Evolutionary conservation across 2,113 vertebrate species (phyloP), one percentile per base, ranked within the genome.

Genomic region (Alexandromys fortis): DNA sequence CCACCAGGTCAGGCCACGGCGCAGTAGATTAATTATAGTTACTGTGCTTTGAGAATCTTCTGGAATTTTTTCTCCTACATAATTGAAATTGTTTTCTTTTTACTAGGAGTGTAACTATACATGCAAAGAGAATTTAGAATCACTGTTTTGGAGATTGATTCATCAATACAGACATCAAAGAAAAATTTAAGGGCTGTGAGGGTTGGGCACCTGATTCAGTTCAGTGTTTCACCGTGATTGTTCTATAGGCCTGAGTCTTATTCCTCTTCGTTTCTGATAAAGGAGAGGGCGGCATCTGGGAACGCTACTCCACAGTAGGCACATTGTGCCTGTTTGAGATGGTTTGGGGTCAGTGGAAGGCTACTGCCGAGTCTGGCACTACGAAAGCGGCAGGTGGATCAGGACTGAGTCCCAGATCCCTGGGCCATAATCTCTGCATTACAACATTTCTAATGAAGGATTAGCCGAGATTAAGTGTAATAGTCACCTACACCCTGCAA

Each of bases 271-370:
- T 93, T 45, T 93, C 90, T 94, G 90, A 94, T 86, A 94, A 95
- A 95, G 78, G n/a, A 58, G 28, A 95, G 88, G 97, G 97, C 10
- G 87, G 95, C 93, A 81, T 47, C 86, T 45, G 55, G 87, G 75
- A 92, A 91, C 38, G 47, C 24, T 75, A 76, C 63, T 77, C 73
- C 70, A 47, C 58, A 89, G 79, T 83, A 19, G 87, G 89, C 68
- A 38, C 58, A 72, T 86, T 77, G n/a, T 83, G 26, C 75, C 24
- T 1, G 3, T n/a, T 30, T 42, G 30, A 67, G 76, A 77, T 22
- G 72, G 91, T 90, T 93, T 79, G 38, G 96, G 97, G 94, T 98
- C 95, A 97, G 42, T 45, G 93, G 61, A 86, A 97, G 97, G 95
- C 73, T 82, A 86, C n/a, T 93, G 68, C 55, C 45, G 3, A 58